These are phyloP conservation scores for Poeciliopsis presidionis DNA, from an alignment of 2,797 vertebrate genomes.

Conservation along the genomic window DNA sequence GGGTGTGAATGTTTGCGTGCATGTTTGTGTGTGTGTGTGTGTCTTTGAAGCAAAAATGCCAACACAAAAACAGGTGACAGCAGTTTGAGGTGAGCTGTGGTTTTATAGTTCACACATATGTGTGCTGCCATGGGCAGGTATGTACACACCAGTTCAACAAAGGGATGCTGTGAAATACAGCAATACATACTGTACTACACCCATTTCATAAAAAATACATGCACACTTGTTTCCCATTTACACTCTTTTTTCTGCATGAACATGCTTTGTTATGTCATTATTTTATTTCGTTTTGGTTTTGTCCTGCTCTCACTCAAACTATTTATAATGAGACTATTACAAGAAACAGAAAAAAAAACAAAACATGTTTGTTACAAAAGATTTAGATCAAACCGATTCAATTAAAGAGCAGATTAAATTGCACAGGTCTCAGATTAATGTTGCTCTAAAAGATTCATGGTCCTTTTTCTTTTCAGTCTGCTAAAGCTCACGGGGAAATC, in stretches of 20 bases:
- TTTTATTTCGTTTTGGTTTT: not conserved
- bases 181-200: not conserved
- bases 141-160: not conserved
- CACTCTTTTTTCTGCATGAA: not conserved
- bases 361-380: not conserved
- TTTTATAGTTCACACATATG: constrained; percentile 10
- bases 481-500: not conserved
- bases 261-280: not conserved
- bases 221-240: not conserved
- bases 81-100: constrained; percentile 3
- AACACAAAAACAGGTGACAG: not conserved
- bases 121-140: not conserved
- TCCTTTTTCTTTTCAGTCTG: not conserved
- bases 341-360: not conserved
- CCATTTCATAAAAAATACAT: not conserved
- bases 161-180: not conserved
- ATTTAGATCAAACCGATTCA: not conserved
- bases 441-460: not conserved
- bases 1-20: not conserved
- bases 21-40: not conserved
- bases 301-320: not conserved
- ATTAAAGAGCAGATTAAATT: not conserved
- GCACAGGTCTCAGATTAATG: not conserved
- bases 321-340: not conserved
- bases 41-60: not conserved